These are phyloP conservation scores for Cenopis cana DNA, from an alignment of 2,888 invertebrate genomes.

Conservation along the genomic window DNA sequence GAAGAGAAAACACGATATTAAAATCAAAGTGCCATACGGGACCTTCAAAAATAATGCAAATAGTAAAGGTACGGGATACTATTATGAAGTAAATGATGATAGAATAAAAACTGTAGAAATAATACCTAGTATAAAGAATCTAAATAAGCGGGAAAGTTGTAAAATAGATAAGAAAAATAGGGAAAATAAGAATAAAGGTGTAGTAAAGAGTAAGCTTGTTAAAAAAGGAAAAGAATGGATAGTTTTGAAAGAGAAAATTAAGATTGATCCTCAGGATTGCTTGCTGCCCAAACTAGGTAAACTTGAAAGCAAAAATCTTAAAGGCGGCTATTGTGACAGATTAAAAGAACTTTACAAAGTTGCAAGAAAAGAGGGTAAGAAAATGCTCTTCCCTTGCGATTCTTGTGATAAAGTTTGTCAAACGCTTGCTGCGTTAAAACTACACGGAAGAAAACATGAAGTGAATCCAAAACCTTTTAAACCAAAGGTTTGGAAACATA, in stretches of 20 bases:
- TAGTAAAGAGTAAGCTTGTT: slow-evolving; percentile 65
- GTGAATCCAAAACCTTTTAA: slow-evolving; percentile 64
- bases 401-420: slow-evolving; percentile 71
- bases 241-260: slow-evolving; percentile 59
- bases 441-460: slow-evolving; percentile 69
- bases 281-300: slow-evolving; percentile 58
- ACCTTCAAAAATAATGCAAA: slow-evolving; percentile 55
- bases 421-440: slow-evolving; percentile 63
- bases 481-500: slow-evolving; percentile 67
- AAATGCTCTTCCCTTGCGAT: slow-evolving; percentile 71
- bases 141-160: slow-evolving; percentile 64
- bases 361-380: slow-evolving; percentile 59
- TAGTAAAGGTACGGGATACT: slow-evolving; percentile 58
- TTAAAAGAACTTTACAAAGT: slow-evolving; percentile 60
- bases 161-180: slow-evolving; percentile 63
- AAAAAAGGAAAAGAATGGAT: slow-evolving; percentile 69
- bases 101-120: slow-evolving; percentile 60
- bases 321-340: slow-evolving; percentile 58
- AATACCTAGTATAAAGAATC: slow-evolving; percentile 68
- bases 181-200: slow-evolving; percentile 52
- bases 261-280: slow-evolving; percentile 46
- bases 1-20: slow-evolving; percentile 55
- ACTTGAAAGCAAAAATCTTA: slow-evolving; percentile 48
- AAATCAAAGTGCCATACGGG: slow-evolving; percentile 53
- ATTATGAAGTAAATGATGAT: slow-evolving; percentile 57